Base-by-base conservation (phyloP, 1,140 invertebrate species). In the Bombus sylvicola region DNA sequence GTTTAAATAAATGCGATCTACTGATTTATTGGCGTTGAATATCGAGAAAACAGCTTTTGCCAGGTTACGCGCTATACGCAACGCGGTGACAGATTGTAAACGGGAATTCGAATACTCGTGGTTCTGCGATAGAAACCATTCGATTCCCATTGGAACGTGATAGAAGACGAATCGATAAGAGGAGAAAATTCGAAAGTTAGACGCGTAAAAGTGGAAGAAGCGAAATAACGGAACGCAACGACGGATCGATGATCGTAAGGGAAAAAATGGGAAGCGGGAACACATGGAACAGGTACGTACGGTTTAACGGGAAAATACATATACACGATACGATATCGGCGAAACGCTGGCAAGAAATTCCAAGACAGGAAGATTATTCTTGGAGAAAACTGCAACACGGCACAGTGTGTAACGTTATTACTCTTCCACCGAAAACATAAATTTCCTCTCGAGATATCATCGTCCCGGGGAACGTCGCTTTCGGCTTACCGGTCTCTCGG, bases 361-460 rank as follows among this genome's bases (percentile, higher is more conserved):
- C 31, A 53, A 85, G 77, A 85, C 53, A 57, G 41, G 53, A 85
- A 80, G 68, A 85, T 85, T 80, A 85, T 80, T 85, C 83, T 59
- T n/a, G n/a, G 15, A 31, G 76, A 72, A 71, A 80, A 85, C 25
- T 71, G 68, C 39, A 62, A 43, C 76, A 31, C 25, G 13, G 37
- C 22, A 8, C 22, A 8, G 8, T 31, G n/a, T 53, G 53, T 64
- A 80, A 80, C 66, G 57, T 85, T 85, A 85, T 85, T 85, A 68
- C 76, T 85, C 53, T 47, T 28, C 64, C 28, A 68, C 31, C 64
- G 76, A 47, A 80, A 85, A 80, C 76, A 72, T 85, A 85, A 80
- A 80, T 85, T 85, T 41, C 53, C 41, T 72, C 62, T 62, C 41
- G 77, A 73, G 83, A 85, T 85, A 72, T 73, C 31, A 80, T 69